Conservation (phyloP, 2,888 invertebrate species). For the Drosophila mettleri region DNA sequence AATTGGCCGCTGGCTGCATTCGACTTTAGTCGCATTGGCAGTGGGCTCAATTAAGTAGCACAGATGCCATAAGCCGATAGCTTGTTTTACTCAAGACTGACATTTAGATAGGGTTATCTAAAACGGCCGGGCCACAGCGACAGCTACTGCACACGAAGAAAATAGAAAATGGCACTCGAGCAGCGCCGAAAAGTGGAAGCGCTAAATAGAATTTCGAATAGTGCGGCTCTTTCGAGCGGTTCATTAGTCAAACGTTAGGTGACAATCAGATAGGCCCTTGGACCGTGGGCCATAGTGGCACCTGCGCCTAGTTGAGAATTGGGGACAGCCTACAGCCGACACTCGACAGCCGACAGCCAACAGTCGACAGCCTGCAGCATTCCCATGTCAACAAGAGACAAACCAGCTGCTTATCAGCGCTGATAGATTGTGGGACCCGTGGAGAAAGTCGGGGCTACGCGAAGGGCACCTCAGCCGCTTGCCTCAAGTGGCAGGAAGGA, state of each 20-base stretch:
- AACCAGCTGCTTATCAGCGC: conserved; percentile 54
- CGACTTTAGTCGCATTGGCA: conserved; percentile 35
- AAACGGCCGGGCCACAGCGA: conserved; percentile 47
- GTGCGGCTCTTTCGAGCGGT: conserved; percentile 35
- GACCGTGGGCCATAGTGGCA: conserved; percentile 39
- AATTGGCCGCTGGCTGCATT: conserved; percentile 16
- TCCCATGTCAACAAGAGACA: conserved; percentile 53
- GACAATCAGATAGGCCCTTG: conserved; percentile 71
- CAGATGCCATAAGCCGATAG: conserved; percentile 69
- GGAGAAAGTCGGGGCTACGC: conserved; percentile 46
- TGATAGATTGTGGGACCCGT: conserved; percentile 53
- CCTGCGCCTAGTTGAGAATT: conserved; percentile 41
- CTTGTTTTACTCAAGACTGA: conserved; percentile 54
- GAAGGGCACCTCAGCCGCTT: conserved; percentile 43
- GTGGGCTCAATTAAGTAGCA: conserved; percentile 71
- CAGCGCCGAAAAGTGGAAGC: conserved; percentile 18
- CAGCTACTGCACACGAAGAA: conserved; percentile 59
- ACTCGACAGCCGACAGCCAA: background rate
- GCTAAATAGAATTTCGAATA: conserved; percentile 21
- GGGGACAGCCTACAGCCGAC: conserved; percentile 65
- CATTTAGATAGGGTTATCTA: conserved; percentile 67
- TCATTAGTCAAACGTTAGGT: conserved; percentile 78
- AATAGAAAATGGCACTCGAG: conserved; percentile 21
- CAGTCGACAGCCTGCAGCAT: conserved; percentile 56
- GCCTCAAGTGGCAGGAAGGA: background rate